Base-by-base conservation (phyloP, 2,888 invertebrate species). In the Drosophila mulleri region DNA sequence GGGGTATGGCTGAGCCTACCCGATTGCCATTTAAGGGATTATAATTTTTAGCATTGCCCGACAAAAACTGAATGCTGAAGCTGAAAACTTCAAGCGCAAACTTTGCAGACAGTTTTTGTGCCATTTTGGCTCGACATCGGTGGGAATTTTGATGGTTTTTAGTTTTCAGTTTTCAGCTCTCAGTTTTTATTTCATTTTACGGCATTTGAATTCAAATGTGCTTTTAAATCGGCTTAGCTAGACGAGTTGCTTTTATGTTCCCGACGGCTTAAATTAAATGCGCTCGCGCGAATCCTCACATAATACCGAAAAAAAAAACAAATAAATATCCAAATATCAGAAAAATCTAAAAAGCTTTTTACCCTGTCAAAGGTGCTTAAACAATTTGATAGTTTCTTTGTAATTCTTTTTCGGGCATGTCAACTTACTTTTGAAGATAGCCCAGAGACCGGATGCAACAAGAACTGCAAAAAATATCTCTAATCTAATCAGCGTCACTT, bases 151-250 rank as follows among this genome's bases (percentile, higher is more conserved):
- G 63, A 69, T 66, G 67, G 69, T 70, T 67, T 70, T 82, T 70
- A 73, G 76, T 83, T 72, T 86, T 53, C 52, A 52, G 69, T 70
- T 67, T 70, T 82, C 68, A 73, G 76, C 78, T 72, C 83, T 53
- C 52, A 52, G 52, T 53, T 60, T 77, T 78, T 69, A 77, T 81
- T 81, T 78, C 76, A 74, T 81, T 89, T 75, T 71, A 77, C 88
- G 73, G 83, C 74, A 79, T 89, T 87, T 87, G 77, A 88, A 88
- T 87, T 74, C 90, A 86, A 86, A 86, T 89, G 88, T 88, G 90
- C 90, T 82, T 73, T 88, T 71, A 88, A 88, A 87, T 89, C 86
- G 86, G 90, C 85, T 87, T 87, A 87, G 90, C 78, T 80, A 74
- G 78, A 73, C 80, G 70, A 78, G 73, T 82, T 73, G 85, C 74